Evolutionary conservation across 2,113 vertebrate genomes (phyloP), one percentile per base, ranked within the genome.

Genomic region (Sinocyclocheilus maitianheensis): DNA sequence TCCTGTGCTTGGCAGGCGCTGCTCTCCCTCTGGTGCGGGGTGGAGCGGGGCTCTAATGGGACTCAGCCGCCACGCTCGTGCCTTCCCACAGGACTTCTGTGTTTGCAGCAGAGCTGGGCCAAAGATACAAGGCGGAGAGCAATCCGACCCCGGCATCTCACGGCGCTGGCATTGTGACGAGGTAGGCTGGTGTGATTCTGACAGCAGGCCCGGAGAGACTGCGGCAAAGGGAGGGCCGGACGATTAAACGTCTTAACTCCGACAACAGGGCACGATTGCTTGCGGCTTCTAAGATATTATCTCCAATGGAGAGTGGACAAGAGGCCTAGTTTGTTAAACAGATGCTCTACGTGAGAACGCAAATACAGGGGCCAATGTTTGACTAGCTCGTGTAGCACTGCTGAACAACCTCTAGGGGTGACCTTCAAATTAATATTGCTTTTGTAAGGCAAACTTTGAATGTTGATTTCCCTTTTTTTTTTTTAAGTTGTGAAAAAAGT

Each of bases 171-270:
- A 72, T 46, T 16, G 18, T 74, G 83, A 87, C 12, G 67, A 62
- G 90, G 24, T 62, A 87, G 77, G 58, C 78, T 90, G 85, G 74
- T 89, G 84, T 67, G 90, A 88, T 69, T 92, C 79, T 90, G 89
- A 89, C 80, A 1, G 83, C 48, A 62, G 53, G 86, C 62, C 90
- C 86, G 80, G 88, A 81, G 85, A 90, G 87, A 92, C 80, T 83
- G 9, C 5, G 0, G 78, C 46, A 89, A 81, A 69, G 65, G 37
- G 46, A 58, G 48, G 62, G 37, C 48, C 51, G 71, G 69, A 72
- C 51, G 46, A 84, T 86, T 77, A 89, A 87, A 37, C 67, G 51
- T 71, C 55, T 43, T 74, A 72, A 80, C 69, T 79, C 14, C 81
- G 40, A 83, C 58, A 58, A 80, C 51, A 51, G 75, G 37, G 24